Conservation (phyloP, 2,797 vertebrate species). For the Poeciliopsis gracilis region DNA sequence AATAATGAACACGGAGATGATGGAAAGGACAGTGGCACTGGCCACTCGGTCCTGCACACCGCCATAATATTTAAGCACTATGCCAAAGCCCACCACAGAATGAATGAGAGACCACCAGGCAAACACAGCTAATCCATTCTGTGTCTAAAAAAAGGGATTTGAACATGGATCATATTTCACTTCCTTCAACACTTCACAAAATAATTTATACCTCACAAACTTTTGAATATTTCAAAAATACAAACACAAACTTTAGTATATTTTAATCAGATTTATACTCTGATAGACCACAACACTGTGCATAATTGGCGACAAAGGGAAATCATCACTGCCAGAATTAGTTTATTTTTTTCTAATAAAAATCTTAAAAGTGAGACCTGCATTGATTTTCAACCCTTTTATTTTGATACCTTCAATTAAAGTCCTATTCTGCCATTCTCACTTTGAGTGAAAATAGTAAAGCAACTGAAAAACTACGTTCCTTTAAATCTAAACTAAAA, state of each 20-base stretch:
- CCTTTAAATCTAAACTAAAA: too few relatives aligned
- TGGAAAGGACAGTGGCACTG: conserved; percentile 66
- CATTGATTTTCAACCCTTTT: not conserved
- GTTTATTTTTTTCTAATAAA: not conserved
- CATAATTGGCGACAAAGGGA: not conserved
- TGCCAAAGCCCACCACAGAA: conserved; percentile 60
- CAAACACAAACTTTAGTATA: not conserved
- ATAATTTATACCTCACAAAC: not conserved
- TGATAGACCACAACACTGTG: not conserved
- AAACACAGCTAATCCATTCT: conserved; percentile 76
- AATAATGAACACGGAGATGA: conserved; percentile 43
- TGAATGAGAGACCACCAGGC: conserved; percentile 73
- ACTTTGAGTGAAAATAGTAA: too few relatives aligned
- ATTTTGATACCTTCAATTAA: not conserved
- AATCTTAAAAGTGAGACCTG: not conserved
- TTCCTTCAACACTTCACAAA: not conserved
- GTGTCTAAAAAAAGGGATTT: conserved; percentile 54
- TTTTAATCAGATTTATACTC: not conserved
- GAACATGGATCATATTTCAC: not conserved
- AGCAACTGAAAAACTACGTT: too few relatives aligned
- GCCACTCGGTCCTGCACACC: conserved; percentile 47
- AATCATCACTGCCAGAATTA: not conserved
- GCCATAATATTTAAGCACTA: conserved; percentile 61
- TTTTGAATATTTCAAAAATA: not conserved
- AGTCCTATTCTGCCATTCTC: not conserved